Evolutionary conservation across 1,140 invertebrate species (phyloP), one percentile per base, ranked within the genome.

Genomic region (Philotrypesis tridentata): DNA sequence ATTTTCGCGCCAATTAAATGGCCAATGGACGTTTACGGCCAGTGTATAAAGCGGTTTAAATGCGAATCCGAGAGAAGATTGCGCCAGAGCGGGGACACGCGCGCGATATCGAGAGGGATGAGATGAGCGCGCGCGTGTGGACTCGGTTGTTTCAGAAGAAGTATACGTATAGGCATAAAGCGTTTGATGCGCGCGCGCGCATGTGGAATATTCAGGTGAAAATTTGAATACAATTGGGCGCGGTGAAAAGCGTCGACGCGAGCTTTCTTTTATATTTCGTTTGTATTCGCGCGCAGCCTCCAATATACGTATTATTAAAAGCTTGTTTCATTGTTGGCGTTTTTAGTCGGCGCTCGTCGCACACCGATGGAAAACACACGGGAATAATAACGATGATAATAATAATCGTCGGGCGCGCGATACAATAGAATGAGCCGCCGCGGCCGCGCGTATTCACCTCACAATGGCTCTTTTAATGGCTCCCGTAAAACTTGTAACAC

Each of bases 161-260:
- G 3, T 55, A 43, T n/a, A 21, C 48, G 48, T 55, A 55, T n/a
- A 55, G 7, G 6, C 21, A 21, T 6, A 1, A 43, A n/a, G n/a
- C 6, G 7, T 55, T 55, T 21, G 40, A 43, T n/a, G n/a, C n/a
- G n/a, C n/a, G 48, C 14, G 1, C 6, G 48, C 14, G 7, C 17
- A 55, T 9, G 17, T 2, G 12, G 2, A 55, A 21, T 61, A 79
- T 71, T 71, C 43, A 37, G 67, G 48, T 79, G 67, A 79, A 79
- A 79, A 79, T 79, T 79, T 79, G 43, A 79, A 71, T 79, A 79
- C 67, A 79, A 79, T 79, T 71, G 77, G 40, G 48, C 48, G 48
- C 48, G 48, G 76, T 31, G 75, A 77, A 77, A 77, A 77, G 8
- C 17, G 40, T 43, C 40, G 33, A 5, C 33, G 40, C n/a, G 9